These are phyloP conservation scores for Pelosia muscerda DNA, from an alignment of 2,888 invertebrate genomes.

Conservation along the genomic window DNA sequence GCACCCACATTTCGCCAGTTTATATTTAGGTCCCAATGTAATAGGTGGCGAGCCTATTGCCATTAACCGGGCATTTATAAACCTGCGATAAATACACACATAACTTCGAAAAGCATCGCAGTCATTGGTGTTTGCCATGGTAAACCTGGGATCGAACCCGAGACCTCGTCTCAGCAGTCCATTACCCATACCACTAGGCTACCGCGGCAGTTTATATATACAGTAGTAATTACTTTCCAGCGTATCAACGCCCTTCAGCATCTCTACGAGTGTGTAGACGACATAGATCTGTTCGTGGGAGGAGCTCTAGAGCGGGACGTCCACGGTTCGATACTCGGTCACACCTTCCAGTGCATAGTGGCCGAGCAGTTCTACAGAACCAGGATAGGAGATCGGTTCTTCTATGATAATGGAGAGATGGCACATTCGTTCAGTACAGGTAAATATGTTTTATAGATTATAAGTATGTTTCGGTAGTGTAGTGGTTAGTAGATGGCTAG, in stretches of 20 bases:
- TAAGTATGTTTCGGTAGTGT: neutral
- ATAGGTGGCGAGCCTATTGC: too few species aligned
- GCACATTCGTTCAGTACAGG: slow-evolving; percentile 89
- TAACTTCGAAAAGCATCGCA: too few species aligned
- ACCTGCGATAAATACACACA: too few species aligned
- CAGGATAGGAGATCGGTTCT: slow-evolving; percentile 94
- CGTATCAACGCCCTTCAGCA: slow-evolving; percentile 88
- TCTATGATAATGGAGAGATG: slow-evolving; percentile 91
- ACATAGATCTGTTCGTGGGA: slow-evolving; percentile 95
- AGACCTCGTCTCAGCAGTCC: too few species aligned
- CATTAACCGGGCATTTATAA: too few species aligned
- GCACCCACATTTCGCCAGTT: too few species aligned
- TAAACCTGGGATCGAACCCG: too few species aligned
- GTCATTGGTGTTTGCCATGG: too few species aligned
- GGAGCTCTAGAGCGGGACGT: slow-evolving; percentile 93
- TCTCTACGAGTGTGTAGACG: slow-evolving; percentile 92
- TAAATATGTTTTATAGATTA: slow-evolving; percentile 50
- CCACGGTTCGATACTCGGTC: slow-evolving; percentile 92
- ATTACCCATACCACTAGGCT: too few species aligned
- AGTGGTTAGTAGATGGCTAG: neutral
- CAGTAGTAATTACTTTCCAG: slow-evolving; percentile 69
- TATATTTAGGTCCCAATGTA: too few species aligned
- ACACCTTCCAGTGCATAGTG: slow-evolving; percentile 95
- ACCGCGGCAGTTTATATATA: too few species aligned
- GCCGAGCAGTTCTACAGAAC: slow-evolving; percentile 95